These are phyloP conservation scores for Hoplodrina ambigua DNA, from an alignment of 2,888 invertebrate genomes.

Conservation along the genomic window DNA sequence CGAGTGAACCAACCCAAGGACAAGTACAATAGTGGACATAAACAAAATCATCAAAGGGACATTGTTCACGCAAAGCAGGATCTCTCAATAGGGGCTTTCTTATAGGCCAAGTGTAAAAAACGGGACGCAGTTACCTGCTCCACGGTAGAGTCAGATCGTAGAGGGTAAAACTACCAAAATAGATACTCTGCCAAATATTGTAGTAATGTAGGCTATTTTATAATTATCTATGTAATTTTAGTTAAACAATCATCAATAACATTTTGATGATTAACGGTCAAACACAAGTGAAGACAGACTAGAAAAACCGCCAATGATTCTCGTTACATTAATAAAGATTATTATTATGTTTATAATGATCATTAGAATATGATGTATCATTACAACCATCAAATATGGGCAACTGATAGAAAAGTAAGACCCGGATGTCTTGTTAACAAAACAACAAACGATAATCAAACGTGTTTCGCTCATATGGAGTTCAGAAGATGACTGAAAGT, in stretches of 20 bases:
- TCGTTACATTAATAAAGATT: constrained; percentile 62
- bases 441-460: constrained; percentile 87
- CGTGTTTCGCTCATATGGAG: constrained; percentile 84
- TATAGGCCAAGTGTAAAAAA: constrained; percentile 78
- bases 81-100: constrained; percentile 73
- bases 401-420: constrained; percentile 74
- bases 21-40: constrained; percentile 57
- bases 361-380: constrained; percentile 49
- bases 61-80: constrained; percentile 59
- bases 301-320: constrained; percentile 70
- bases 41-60: constrained; percentile 64
- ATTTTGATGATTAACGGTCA: constrained; percentile 5
- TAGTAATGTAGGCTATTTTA: background rate
- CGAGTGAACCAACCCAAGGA: constrained; percentile 45
- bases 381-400: constrained; percentile 67
- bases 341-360: constrained; percentile 47
- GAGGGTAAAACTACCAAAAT: constrained; percentile 33
- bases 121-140: constrained; percentile 85
- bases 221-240: background rate
- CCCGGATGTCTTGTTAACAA: constrained; percentile 87
- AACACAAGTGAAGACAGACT: constrained; percentile 28
- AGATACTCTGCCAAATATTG: constrained; percentile 13
- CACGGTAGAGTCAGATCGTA: constrained; percentile 42
- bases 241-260: background rate
- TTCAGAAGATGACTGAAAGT: constrained; percentile 76